A percentile compares a stretch with the other conserved stretches of the same genome.
Conservation (phyloP, 2,113 vertebrate genomes). For the Microcebus ravelobensis region DNA sequence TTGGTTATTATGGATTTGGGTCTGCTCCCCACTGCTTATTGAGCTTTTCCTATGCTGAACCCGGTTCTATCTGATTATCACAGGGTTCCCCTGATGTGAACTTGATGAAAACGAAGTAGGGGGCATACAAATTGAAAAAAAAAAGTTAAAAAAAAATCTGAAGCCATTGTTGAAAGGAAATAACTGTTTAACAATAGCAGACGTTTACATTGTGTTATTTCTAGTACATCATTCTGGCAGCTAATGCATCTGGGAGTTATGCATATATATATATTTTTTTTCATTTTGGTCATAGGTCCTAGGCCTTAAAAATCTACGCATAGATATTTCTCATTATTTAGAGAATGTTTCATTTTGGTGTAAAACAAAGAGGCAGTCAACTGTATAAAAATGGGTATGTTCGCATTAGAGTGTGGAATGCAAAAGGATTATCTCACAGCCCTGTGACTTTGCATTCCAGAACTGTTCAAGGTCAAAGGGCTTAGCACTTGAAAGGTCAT, state of each 20-base stretch:
- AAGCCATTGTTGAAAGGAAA: constrained; percentile 63
- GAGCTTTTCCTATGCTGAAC: constrained; percentile 75
- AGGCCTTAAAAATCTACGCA: neutral
- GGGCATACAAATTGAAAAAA: constrained; percentile 78
- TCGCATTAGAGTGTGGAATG: neutral
- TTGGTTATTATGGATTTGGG: constrained; percentile 76
- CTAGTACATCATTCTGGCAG: neutral
- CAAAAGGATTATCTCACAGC: neutral
- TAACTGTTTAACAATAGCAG: constrained; percentile 43
- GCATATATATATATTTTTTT: neutral
- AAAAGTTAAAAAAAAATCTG: constrained; percentile 59
- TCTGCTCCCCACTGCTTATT: constrained; percentile 76
- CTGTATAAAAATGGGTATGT: neutral
- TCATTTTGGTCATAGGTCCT: too few relatives aligned
- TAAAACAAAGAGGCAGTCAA: neutral
- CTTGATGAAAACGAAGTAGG: constrained; percentile 84
- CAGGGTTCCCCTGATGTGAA: constrained; percentile 81
- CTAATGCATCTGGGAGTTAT: neutral
- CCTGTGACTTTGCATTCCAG: neutral
- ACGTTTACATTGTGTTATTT: neutral
- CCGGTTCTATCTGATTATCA: constrained; percentile 80
- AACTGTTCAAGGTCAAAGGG: neutral
- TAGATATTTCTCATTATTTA: neutral
- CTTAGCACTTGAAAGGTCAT: neutral
- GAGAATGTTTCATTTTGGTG: neutral